Base-by-base conservation (phyloP, 2,113 vertebrate species). In the Nothobranchius furzeri region DNA sequence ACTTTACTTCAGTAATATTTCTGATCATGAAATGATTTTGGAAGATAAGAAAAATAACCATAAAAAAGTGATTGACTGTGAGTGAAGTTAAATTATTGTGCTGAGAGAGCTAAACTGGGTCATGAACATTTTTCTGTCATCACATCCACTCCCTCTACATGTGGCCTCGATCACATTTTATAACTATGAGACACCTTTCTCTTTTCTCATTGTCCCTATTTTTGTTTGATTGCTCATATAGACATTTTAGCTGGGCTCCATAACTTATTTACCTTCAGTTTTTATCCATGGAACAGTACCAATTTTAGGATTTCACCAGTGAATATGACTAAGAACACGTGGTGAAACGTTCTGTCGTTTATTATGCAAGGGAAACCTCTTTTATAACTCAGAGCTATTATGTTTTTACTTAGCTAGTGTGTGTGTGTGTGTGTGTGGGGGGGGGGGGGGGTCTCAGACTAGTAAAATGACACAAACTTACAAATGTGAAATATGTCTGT, bases 71-170 rank as follows among this genome's bases (percentile, higher is more conserved):
- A 60, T 59, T 63, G 30, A 30, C 30, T 30, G 4, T 40, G 14
- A 54, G 30, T 43, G 10, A n/a, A 50, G 9, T 60, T 10, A 51
- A 68, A 36, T 55, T 0, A 57, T 80, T 65, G 52, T 63, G 30
- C 37, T 60, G 14, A 66, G 40, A 57, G 5, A 62, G 36, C 11
- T 36, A 64, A 68, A 73, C 17, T 75, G 55, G 65, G 65, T 68
- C 70, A 68, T 61, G 30, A 12, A 36, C 17, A 24, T 70, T 49
- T 52, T 64, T 67, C 50, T 73, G 30, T 50, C 46, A 60, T 13
- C 70, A 30, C 30, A 30, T 30, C 30, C 30, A 60, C 52, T 55
- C 20, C 40, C 7, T 48, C 24, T 13, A 20, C 17, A 36, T 56
- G 64, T 5, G 47, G 60, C 57, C 56, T 57, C 64, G 57, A 72